A percentile compares a stretch with the other conserved stretches of the same genome.
Conservation (phyloP, 2,888 invertebrate species). For the Amphipoea lucens region DNA sequence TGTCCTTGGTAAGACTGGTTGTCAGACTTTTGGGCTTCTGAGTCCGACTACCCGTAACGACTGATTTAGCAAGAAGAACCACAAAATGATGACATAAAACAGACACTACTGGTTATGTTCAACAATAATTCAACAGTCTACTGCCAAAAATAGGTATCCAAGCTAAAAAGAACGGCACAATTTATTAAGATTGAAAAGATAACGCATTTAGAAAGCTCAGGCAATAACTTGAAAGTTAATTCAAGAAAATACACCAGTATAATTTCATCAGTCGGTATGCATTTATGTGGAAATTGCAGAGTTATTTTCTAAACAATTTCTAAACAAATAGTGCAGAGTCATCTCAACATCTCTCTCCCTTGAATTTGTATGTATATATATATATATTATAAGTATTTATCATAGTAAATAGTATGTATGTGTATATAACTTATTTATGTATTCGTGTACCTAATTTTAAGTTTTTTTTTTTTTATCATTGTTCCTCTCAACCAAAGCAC, state of each 20-base stretch:
- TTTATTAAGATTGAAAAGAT: background rate
- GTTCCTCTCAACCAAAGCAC: too few species aligned
- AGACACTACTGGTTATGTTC: background rate
- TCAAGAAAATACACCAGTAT: background rate
- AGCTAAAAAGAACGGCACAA: background rate
- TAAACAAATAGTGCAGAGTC: too few species aligned
- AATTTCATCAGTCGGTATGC: too few species aligned
- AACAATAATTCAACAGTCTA: conserved; percentile 4
- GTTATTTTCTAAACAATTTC: too few species aligned
- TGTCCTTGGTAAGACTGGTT: background rate
- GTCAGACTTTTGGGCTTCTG: background rate
- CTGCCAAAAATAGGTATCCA: background rate
- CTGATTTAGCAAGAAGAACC: background rate
- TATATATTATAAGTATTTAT: too few species aligned
- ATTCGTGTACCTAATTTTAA: too few species aligned
- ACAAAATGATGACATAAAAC: background rate
- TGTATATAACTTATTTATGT: too few species aligned
- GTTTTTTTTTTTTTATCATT: too few species aligned
- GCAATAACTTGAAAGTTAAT: background rate
- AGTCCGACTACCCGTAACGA: background rate
- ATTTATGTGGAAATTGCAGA: too few species aligned
- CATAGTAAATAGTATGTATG: too few species aligned
- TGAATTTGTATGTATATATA: too few species aligned
- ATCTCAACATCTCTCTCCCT: too few species aligned
- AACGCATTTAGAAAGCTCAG: conserved; percentile 8